Percentiles rank a stretch among this genome's conserved stretches.
phyloP scores from a whole-genome alignment of 2,797 vertebrate species.

The Thunnus albacares region DNA sequence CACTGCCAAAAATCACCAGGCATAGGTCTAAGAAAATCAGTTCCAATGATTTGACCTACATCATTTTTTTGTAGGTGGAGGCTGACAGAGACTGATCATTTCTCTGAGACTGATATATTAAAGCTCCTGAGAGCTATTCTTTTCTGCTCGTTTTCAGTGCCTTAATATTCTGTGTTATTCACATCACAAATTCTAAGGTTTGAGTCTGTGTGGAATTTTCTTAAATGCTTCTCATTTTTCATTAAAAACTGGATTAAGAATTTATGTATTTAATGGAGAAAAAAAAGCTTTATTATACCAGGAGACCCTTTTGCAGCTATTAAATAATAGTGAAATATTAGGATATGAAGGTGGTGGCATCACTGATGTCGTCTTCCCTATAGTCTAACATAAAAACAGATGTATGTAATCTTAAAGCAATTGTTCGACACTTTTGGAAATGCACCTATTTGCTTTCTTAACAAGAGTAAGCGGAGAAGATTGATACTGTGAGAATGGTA shows the following conservation, averaged over 20 bases:
- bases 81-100: neutral
- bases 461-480: too few species aligned
- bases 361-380: neutral
- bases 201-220: neutral
- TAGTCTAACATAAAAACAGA: neutral
- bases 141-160: neutral
- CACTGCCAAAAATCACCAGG: neutral
- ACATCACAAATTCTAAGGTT: neutral
- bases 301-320: neutral
- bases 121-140: neutral
- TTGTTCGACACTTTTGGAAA: neutral
- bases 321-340: neutral
- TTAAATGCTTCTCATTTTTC: neutral
- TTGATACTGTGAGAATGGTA: too few species aligned
- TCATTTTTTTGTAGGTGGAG: neutral
- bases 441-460: too few species aligned
- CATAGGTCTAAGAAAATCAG: neutral
- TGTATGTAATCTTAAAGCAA: neutral
- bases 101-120: neutral
- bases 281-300: neutral
- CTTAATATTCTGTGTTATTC: neutral
- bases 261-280: neutral
- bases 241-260: slow-evolving; percentile 8
- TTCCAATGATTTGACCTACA: slow-evolving; percentile 16
- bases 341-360: neutral